Evolutionary conservation across 2,113 vertebrate genomes (phyloP), one percentile per base, ranked within the genome.

Genomic region (Ammodytes marinus): DNA sequence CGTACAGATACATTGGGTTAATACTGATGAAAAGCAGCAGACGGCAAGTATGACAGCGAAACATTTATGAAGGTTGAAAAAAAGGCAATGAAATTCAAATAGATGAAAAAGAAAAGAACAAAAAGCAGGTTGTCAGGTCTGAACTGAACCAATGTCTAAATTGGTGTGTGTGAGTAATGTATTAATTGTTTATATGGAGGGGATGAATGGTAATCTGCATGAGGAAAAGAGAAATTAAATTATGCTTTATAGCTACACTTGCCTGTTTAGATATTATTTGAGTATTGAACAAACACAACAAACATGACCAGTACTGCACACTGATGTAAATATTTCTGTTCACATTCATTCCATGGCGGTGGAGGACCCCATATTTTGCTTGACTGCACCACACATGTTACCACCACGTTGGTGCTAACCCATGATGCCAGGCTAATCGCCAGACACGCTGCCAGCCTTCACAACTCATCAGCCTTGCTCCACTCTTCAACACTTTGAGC

Each of bases 11-110:
- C 87, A 77, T 58, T 80, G 68, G 74, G 45, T 77, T 84, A 82
- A 92, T 87, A 90, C 84, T 91, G 89, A 91, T 88, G 84, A 90
- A 91, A 91, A 84, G 86, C 84, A 69, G 86, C 74, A 87, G 78
- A 79, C 55, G 47, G 47, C 63, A 47, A 49, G 40, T n/a, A 68
- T 59, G 72, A 50, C 52, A 49, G 39, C 19, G 13, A 53, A 65
- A 65, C 54, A 47, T 14, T 68, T 27, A 50, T 19, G 65, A 53
- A 69, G 78, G 66, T 27, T 6, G 57, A 77, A 67, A 45, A 45
- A 69, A 53, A 66, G 76, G 74, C 53, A 17, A 13, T 3, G 2
- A 43, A 65, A 50, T 5, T 57, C 37, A 46, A 52, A 49, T 4
- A 2, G 12, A 40, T 55, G 27, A n/a, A 3, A 53, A 53, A 53